These are phyloP conservation scores for Mycalesis mineus DNA, from an alignment of 2,888 invertebrate species.

Conservation along the genomic window DNA sequence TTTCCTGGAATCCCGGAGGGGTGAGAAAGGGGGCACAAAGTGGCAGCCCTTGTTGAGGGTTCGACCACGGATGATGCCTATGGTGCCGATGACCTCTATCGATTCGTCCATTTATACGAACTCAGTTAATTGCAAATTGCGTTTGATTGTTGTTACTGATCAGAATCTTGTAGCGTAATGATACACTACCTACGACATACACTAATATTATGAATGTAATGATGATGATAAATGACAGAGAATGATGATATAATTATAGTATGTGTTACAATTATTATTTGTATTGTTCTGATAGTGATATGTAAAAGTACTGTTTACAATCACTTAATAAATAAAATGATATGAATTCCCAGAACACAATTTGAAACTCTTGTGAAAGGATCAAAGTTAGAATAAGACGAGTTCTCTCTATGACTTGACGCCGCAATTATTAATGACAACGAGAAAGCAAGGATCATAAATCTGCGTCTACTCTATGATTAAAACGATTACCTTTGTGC, in stretches of 20 bases:
- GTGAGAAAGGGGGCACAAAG: constrained; percentile 57
- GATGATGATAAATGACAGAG: neutral
- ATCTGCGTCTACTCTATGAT: too few relatives aligned
- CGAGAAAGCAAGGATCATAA: too few relatives aligned
- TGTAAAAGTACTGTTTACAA: too few relatives aligned
- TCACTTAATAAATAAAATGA: too few relatives aligned
- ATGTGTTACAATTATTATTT: neutral
- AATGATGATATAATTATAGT: neutral
- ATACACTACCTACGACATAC: neutral
- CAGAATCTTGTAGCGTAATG: constrained; percentile 4
- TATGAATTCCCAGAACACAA: too few relatives aligned
- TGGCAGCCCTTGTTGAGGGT: constrained; percentile 67
- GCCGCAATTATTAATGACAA: too few relatives aligned
- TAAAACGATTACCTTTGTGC: too few relatives aligned
- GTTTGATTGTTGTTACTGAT: constrained; percentile 12
- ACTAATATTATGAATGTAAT: neutral
- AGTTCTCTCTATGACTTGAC: too few relatives aligned
- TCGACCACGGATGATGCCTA: constrained; percentile 65
- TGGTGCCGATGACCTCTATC: constrained; percentile 75
- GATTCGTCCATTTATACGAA: constrained; percentile 67
- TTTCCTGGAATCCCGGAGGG: constrained; percentile 64
- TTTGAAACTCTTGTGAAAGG: too few relatives aligned
- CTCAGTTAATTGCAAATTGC: constrained; percentile 61
- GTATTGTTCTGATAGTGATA: neutral
- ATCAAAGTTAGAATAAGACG: too few relatives aligned